Conservation (phyloP, 2,113 vertebrate genomes). For the Gnathonemus echidnorhynchus region DNA sequence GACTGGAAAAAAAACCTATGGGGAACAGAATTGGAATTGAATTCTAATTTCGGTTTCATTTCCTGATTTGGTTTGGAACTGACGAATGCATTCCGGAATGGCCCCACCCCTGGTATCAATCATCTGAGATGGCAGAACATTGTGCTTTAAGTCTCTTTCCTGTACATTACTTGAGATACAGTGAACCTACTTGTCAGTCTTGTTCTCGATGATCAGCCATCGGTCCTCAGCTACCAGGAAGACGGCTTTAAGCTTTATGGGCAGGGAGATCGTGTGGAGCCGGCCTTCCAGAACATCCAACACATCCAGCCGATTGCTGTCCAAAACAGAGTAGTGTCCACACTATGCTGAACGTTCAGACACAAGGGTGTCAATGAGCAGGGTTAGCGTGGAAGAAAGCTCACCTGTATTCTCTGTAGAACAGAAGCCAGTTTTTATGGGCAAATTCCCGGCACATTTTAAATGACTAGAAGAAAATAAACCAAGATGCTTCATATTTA, state of each 20-base stretch:
- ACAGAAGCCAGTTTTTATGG: constrained; percentile 95
- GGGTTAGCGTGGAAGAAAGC: constrained; percentile 19
- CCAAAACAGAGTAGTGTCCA: not conserved
- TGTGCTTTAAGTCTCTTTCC: not conserved
- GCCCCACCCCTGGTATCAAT: not conserved
- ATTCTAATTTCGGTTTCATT: too few relatives aligned
- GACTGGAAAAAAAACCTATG: too few relatives aligned
- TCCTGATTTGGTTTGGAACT: too few relatives aligned
- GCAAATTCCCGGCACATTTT: constrained; percentile 92
- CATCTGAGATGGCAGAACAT: not conserved
- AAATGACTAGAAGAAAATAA: constrained; percentile 51
- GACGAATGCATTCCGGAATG: too few relatives aligned
- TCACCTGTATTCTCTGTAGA: constrained; percentile 85
- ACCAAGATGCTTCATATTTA: not conserved
- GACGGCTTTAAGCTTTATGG: constrained; percentile 73
- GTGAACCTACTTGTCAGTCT: constrained; percentile 72
- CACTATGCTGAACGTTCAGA: not conserved
- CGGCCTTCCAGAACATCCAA: constrained; percentile 84
- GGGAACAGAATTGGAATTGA: too few relatives aligned
- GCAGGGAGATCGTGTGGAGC: constrained; percentile 79
- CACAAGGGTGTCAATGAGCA: not conserved
- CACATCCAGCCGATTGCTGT: constrained; percentile 75
- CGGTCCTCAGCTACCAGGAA: constrained; percentile 86
- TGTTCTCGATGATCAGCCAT: constrained; percentile 82
- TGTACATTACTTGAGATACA: not conserved